Base-by-base conservation (phyloP, 2,888 invertebrate species). In the Xestia ashworthii region DNA sequence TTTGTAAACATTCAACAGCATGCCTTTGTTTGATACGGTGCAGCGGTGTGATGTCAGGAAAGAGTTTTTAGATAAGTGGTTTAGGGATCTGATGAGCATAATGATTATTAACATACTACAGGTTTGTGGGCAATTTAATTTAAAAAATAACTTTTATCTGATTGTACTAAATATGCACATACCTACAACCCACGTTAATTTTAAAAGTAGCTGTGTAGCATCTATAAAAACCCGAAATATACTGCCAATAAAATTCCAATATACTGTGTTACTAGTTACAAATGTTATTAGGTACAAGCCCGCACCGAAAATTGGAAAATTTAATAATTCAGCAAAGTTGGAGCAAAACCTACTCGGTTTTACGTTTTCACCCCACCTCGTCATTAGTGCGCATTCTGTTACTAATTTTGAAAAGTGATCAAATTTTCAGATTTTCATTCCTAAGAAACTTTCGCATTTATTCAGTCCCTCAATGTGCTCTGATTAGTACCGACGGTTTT, bases 351-450 rank as follows among this genome's bases (percentile, higher is more conserved):
- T 83, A 86, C 84, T 85, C 80, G 83, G 76, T 88, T 88, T 68
- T 90, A 90, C 83, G 76, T 84, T 88, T 84, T 83, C 85, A 76
- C 66, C 74, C 85, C 74, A 81, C 74, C 86, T 86, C 86, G 83
- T 91, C 90, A 91, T 91, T 91, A 91, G 89, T 77, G 84, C 82
- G 83, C 87, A 89, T 89, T 90, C 87, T 89, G 86, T 86, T 84
- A 85, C 83, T 86, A 84, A 90, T 88, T 88, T 88, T 84, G 76
- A 82, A 80, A 89, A 86, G 75, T 85, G 84, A 89, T 91, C 87
- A 89, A 89, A 90, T 89, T 90, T 84, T 84, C 87, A 87, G 87
- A 87, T 77, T 87, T 77, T 69, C 65, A 73, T 64, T 79, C 82
- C 80, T 53, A 70, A 76, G 76, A 82, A 84, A 86, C 67, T 78